Evolutionary conservation across 2,113 vertebrate genomes (phyloP), one percentile per base, ranked within the genome.

Genomic region (Oncorhynchus nerka): DNA sequence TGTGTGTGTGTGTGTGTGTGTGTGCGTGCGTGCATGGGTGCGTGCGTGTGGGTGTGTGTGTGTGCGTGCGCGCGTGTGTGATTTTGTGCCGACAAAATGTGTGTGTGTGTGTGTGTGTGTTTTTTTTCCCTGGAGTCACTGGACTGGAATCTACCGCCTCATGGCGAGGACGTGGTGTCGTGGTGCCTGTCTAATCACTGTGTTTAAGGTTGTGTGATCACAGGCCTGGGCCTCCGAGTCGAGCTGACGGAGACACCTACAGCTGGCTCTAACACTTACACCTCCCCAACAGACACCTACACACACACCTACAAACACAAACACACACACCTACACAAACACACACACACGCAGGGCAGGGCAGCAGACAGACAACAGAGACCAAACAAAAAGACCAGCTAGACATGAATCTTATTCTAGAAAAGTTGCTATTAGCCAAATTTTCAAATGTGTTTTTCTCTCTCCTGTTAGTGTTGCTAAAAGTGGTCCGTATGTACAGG

Each of bases 121-220:
- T 1, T 39, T 0, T 39, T 39, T 39, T 39, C 2, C 8, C 39
- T 45, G 39, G 39, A 45, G 39, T 45, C 32, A 55, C 77, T 84
- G 55, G 73, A 77, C 32, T 67, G 68, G 76, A 82, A 85, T 82
- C 73, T 71, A 74, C 80, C 51, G 48, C 82, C 79, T 83, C 77
- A 61, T 28, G 71, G 49, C n/a, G 74, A 62, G 78, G 74, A 70
- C 39, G 51, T 28, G n/a, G 28, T 32, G 73, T 64, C 55, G 64
- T 26, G 26, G 57, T 32, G 73, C 55, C 69, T 57, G 62, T 66
- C 51, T 84, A 90, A 90, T 90, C 82, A 90, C 85, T 81, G 90
- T 87, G 82, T 87, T 91, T 91, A 87, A 79, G 73, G 67, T 57
- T 75, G 64, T 81, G 30, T 87, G 85, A 91, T 90, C 86, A 90